These are phyloP conservation scores for Microcebus griseorufus DNA, from an alignment of 2,113 vertebrate genomes.

Conservation along the genomic window DNA sequence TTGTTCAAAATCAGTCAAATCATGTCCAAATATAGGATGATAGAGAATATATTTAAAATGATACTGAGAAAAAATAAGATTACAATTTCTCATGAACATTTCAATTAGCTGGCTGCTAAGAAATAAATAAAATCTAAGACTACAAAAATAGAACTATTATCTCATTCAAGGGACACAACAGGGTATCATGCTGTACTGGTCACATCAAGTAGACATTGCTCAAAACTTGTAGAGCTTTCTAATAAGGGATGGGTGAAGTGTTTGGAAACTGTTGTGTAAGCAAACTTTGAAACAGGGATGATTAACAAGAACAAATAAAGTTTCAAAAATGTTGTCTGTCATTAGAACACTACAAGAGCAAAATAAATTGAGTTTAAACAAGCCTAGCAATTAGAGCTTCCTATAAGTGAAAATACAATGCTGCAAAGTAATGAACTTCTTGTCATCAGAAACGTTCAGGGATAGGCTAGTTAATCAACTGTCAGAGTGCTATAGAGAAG, in stretches of 20 bases:
- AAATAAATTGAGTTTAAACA: conserved; percentile 38
- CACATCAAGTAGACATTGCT: background rate
- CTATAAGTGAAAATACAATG: background rate
- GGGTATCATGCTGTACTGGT: background rate
- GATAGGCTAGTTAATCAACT: background rate
- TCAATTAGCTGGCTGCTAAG: background rate
- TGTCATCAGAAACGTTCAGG: background rate
- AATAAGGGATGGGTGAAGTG: background rate
- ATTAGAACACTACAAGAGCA: conserved; percentile 10
- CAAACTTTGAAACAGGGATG: background rate
- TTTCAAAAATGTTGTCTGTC: conserved; percentile 34
- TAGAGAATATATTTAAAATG: background rate
- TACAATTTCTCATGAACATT: background rate
- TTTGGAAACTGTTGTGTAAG: background rate
- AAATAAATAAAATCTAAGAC: background rate
- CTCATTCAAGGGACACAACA: background rate
- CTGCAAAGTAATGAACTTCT: background rate
- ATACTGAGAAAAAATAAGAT: background rate
- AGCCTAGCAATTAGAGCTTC: background rate
- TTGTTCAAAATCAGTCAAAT: conserved; percentile 6
- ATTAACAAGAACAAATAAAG: background rate
- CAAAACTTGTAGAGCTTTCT: background rate
- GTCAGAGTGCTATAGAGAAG: background rate
- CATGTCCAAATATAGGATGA: background rate
- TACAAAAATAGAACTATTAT: background rate